Conservation (phyloP, 2,797 vertebrate species). For the Malacoraja senta region DNA sequence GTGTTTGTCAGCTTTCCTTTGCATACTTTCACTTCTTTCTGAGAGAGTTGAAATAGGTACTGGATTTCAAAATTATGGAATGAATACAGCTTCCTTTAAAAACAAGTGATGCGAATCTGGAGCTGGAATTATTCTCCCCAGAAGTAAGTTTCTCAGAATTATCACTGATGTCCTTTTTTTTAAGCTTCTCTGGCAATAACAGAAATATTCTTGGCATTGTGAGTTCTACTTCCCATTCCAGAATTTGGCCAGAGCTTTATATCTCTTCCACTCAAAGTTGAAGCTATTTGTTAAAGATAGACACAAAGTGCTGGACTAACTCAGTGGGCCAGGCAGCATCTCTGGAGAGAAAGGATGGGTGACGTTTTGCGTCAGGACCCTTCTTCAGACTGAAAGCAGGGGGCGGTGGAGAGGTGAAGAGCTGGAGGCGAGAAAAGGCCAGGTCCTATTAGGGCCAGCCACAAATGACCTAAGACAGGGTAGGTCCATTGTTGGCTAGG, state of each 20-base stretch:
- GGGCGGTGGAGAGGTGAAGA: no score
- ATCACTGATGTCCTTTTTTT: not conserved
- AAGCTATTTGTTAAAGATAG: not conserved
- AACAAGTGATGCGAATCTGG: not conserved
- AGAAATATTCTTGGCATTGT: not conserved
- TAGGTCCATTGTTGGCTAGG: no score
- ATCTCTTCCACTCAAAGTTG: not conserved
- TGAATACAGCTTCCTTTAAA: not conserved
- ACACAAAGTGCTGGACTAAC: no score
- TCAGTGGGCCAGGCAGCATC: no score
- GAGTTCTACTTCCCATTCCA: not conserved
- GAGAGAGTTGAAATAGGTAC: not conserved
- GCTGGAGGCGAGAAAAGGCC: no score
- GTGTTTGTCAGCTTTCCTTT: not conserved
- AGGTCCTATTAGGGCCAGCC: no score
- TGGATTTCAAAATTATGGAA: not conserved
- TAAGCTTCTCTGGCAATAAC: not conserved
- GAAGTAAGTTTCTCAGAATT: not conserved
- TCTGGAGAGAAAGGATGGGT: no score
- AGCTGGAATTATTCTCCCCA: not conserved
- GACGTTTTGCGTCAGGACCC: no score
- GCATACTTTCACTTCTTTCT: not conserved
- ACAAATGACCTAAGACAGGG: no score
- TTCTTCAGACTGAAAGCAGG: no score
- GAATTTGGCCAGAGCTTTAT: not conserved